Percentiles rank a stretch among this genome's conserved stretches.
phyloP scores from a whole-genome alignment of 2,797 vertebrate genomes.

The Halcyon badia region DNA sequence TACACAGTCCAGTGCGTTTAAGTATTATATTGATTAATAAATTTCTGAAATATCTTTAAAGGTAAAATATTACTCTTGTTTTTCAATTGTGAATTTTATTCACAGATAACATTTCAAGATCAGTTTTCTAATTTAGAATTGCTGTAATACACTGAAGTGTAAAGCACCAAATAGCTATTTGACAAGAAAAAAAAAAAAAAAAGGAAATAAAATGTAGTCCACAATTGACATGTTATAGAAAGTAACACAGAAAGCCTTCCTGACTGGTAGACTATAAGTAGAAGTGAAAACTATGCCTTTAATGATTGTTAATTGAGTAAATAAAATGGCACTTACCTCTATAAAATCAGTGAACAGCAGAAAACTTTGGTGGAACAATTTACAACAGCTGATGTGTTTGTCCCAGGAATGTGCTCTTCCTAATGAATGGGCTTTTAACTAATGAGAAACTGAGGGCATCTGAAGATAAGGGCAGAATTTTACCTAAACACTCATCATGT shows the following conservation, averaged over 20 bases:
- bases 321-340: constrained; percentile 64
- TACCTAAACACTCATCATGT: neutral
- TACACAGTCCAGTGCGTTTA: neutral
- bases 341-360: constrained; percentile 31
- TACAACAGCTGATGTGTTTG: constrained; percentile 46
- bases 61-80: neutral
- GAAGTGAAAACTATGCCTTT: constrained; percentile 17
- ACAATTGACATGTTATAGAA: neutral
- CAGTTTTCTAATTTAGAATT: neutral
- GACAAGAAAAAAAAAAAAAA: neutral
- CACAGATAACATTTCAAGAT: neutral
- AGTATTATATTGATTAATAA: neutral
- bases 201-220: neutral
- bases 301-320: constrained; percentile 23
- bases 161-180: neutral
- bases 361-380: constrained; percentile 52
- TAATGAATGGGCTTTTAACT: constrained; percentile 64
- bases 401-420: constrained; percentile 44
- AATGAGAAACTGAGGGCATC: constrained; percentile 47
- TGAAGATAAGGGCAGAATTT: constrained; percentile 13
- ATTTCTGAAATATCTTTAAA: neutral
- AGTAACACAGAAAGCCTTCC: neutral
- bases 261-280: neutral
- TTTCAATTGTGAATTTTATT: neutral
- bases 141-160: neutral